These are phyloP conservation scores for Drosophila yakuba DNA, from an alignment of 1,140 invertebrate species.

Conservation along the genomic window DNA sequence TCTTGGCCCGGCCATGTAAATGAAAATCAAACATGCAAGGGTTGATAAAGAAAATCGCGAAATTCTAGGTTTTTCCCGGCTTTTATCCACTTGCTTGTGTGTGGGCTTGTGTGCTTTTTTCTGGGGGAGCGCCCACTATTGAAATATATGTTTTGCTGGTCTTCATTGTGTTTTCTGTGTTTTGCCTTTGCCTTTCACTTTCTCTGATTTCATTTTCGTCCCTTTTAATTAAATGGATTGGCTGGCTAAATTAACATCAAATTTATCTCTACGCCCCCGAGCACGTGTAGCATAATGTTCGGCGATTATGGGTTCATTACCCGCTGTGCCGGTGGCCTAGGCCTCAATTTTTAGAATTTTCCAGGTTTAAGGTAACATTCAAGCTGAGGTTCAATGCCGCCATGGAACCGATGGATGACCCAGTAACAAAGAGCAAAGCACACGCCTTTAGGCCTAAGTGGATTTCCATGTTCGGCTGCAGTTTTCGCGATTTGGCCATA, in stretches of 20 bases:
- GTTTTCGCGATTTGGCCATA: constrained; percentile 56
- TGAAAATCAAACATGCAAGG: constrained; percentile 85
- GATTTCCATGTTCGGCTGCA: constrained; percentile 78
- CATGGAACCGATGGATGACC: constrained; percentile 52
- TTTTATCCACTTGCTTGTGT: constrained; percentile 10
- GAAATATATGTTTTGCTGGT: constrained; percentile 76
- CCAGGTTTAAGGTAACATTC: constrained; percentile 41
- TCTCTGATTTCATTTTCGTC: constrained; percentile 66
- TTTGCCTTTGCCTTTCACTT: constrained; percentile 40
- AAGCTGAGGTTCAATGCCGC: constrained; percentile 31
- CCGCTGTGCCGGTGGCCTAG: constrained; percentile 58
- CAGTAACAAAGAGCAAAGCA: constrained; percentile 13
- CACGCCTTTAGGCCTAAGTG: constrained; percentile 56
- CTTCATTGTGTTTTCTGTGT: constrained; percentile 31
- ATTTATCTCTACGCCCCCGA: constrained; percentile 72
- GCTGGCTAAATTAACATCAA: constrained; percentile 71
- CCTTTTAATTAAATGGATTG: constrained; percentile 77
- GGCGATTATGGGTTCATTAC: constrained; percentile 77
- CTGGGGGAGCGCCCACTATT: constrained; percentile 69
- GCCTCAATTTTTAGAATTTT: not conserved
- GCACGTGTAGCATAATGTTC: constrained; percentile 74
- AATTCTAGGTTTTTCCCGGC: constrained; percentile 48
- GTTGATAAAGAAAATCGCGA: constrained; percentile 84
- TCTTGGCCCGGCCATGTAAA: constrained; percentile 81
- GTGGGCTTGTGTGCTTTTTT: not conserved